These are phyloP conservation scores for Phalanger gymnotis DNA, from an alignment of 2,797 vertebrate genomes.

Conservation along the genomic window DNA sequence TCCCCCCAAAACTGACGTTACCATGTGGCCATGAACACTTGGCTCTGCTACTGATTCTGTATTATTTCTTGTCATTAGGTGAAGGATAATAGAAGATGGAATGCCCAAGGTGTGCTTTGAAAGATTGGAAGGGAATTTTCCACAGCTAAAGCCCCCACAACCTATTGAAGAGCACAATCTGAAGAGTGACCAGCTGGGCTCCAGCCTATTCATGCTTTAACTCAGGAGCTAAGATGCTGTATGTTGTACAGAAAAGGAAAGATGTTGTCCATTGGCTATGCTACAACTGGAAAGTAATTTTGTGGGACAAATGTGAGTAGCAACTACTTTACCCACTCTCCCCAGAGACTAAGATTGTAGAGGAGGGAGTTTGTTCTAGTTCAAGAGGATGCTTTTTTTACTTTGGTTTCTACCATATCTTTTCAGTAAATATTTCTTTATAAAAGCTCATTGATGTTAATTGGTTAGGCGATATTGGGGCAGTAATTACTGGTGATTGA, in stretches of 20 bases:
- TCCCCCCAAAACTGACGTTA: background rate
- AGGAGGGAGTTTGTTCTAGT: too few species aligned
- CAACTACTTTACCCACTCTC: background rate
- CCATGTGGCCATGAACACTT: background rate
- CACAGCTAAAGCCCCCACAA: background rate
- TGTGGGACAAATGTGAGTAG: background rate
- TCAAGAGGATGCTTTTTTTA: background rate
- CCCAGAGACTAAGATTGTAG: background rate
- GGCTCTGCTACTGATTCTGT: background rate
- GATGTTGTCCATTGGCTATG: too few species aligned
- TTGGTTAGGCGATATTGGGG: background rate
- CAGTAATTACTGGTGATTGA: background rate
- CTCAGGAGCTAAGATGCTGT: background rate
- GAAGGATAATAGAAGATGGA: background rate
- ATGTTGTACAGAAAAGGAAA: background rate
- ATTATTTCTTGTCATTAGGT: background rate
- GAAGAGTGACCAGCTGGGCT: background rate
- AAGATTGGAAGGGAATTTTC: background rate
- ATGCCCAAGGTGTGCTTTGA: background rate
- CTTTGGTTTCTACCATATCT: background rate
- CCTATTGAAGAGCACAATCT: background rate
- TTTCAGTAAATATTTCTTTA: background rate
- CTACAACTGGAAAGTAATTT: too few species aligned
- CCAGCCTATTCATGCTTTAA: background rate
- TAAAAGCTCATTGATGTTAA: background rate